These are phyloP conservation scores for Incurvaria masculella DNA, from an alignment of 2,888 invertebrate genomes.

Conservation along the genomic window DNA sequence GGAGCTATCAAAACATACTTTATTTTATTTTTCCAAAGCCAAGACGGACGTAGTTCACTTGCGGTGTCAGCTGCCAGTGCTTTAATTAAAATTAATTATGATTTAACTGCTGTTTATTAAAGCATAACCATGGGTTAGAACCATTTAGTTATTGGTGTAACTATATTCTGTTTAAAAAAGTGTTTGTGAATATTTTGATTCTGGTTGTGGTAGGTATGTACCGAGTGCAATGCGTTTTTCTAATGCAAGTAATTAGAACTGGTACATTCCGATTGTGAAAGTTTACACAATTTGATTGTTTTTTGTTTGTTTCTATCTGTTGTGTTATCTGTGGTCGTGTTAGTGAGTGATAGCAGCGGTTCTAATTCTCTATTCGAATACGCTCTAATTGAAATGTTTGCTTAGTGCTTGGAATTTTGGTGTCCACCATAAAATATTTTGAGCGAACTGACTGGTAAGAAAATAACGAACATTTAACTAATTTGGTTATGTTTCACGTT, in stretches of 20 bases:
- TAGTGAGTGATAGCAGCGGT: neutral
- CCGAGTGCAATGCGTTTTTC: neutral
- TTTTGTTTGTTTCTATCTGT: neutral
- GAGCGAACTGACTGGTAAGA: neutral
- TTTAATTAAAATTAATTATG: neutral
- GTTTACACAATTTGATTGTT: constrained; percentile 1
- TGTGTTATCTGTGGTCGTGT: neutral
- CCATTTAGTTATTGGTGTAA: too few relatives aligned
- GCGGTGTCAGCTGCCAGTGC: neutral
- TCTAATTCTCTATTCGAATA: neutral
- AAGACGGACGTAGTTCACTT: neutral
- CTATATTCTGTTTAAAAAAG: neutral
- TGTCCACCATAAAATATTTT: neutral
- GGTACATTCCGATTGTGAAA: neutral
- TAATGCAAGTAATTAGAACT: constrained; percentile 1
- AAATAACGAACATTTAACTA: too few relatives aligned
- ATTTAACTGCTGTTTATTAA: neutral
- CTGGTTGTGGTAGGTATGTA: neutral
- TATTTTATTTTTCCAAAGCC: neutral
- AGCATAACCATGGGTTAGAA: neutral
- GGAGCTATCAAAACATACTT: neutral
- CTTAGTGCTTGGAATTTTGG: neutral
- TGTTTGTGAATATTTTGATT: neutral
- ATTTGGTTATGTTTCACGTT: too few relatives aligned
- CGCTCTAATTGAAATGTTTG: neutral